phyloP scores from a whole-genome alignment of 2,797 vertebrate genomes.

The Chlorospingus flavigularis region DNA sequence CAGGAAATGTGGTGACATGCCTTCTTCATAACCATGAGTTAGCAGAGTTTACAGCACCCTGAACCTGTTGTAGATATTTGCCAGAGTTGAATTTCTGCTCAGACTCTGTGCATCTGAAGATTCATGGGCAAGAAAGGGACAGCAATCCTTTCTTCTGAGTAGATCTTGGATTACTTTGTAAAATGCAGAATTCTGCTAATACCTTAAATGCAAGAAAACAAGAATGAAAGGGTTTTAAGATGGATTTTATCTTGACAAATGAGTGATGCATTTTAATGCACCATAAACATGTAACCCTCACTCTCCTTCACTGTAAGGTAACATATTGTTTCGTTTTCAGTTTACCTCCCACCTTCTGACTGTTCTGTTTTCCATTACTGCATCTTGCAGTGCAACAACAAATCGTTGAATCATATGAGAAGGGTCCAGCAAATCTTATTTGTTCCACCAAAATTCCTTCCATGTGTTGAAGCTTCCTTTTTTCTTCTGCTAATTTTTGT shows the following conservation, averaged over 20 bases:
- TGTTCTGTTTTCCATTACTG: constrained; percentile 71
- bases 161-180: constrained; percentile 19
- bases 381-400: constrained; percentile 68
- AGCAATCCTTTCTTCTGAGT: not conserved
- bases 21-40: not conserved
- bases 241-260: not conserved
- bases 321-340: constrained; percentile 30
- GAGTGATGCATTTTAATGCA: not conserved
- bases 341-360: constrained; percentile 41
- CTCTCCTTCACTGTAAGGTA: constrained; percentile 51
- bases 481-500: constrained; percentile 75
- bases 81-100: constrained; percentile 10
- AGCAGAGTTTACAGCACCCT: not conserved
- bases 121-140: not conserved
- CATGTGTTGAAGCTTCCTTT: constrained; percentile 72
- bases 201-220: not conserved
- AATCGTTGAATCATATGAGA: constrained; percentile 77
- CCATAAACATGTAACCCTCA: constrained; percentile 48
- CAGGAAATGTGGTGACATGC: not conserved
- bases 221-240: not conserved
- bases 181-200: constrained; percentile 22
- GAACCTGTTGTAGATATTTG: not conserved
- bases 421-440: constrained; percentile 74
- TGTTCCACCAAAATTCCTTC: constrained; percentile 77
- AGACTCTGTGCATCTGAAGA: not conserved